phyloP scores from a whole-genome alignment of 2,888 invertebrate genomes.

The Philereme transversata region DNA sequence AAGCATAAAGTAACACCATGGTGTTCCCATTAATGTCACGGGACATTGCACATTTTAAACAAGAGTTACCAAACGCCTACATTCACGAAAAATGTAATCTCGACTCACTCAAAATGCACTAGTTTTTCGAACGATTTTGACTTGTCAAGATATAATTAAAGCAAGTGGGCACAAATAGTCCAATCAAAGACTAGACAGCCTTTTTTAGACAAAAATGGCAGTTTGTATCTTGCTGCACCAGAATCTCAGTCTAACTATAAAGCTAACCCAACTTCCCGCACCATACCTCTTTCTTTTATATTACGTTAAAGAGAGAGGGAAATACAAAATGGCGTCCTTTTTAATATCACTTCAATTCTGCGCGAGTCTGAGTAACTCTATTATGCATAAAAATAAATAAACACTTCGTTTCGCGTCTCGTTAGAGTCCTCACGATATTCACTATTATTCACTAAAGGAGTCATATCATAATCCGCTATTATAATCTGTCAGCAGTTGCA shows the following conservation, averaged over 20 bases:
- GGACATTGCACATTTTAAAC: constrained; percentile 14
- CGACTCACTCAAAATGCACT: background rate
- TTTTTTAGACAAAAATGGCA: constrained; percentile 20
- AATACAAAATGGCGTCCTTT: constrained; percentile 8
- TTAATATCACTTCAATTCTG: background rate
- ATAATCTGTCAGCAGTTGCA: constrained; percentile 54
- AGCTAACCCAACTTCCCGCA: background rate
- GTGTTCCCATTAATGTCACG: background rate
- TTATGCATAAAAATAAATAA: constrained; percentile 3
- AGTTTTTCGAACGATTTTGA: background rate
- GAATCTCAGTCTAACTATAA: constrained; percentile 12
- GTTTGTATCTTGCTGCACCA: constrained; percentile 26
- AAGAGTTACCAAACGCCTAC: background rate
- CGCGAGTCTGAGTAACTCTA: constrained; percentile 2
- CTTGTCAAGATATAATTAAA: background rate
- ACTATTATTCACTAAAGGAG: constrained; percentile 4
- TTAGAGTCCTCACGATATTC: constrained; percentile 3
- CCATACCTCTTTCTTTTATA: constrained; percentile 6
- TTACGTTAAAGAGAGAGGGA: constrained; percentile 9
- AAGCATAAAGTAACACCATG: constrained; percentile 14
- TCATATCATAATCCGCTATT: constrained; percentile 18
- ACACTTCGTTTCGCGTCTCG: constrained; percentile 3
- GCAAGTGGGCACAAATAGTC: constrained; percentile 19
- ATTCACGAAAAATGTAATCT: background rate
- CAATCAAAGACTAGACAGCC: constrained; percentile 31